A percentile compares a stretch with the other conserved stretches of the same genome.
Conservation (phyloP, 2,113 vertebrate genomes). For the Hyperopisus bebe region DNA sequence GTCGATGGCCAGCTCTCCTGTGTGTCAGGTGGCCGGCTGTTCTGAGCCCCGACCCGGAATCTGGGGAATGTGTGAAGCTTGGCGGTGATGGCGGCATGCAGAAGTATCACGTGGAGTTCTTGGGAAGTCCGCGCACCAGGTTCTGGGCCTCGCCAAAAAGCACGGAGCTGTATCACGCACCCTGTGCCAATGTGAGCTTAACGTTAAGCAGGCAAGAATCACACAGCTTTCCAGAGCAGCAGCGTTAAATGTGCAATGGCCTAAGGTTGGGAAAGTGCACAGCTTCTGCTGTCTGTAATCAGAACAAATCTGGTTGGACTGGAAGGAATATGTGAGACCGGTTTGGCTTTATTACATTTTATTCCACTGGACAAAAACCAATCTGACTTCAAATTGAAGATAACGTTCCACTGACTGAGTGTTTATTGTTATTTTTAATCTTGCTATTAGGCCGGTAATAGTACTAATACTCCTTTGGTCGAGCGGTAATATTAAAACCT, state of each 20-base stretch:
- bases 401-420: not conserved
- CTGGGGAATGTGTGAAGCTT: constrained; percentile 42
- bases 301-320: not conserved
- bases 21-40: constrained; percentile 57
- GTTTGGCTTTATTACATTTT: not conserved
- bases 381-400: not conserved
- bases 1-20: not conserved
- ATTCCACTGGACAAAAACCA: not conserved
- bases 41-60: constrained; percentile 52
- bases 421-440: not conserved
- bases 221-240: not conserved
- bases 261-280: not conserved
- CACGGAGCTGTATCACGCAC: constrained; percentile 38
- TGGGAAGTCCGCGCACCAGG: constrained; percentile 56
- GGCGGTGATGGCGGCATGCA: constrained; percentile 49
- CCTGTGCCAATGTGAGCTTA: constrained; percentile 41
- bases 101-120: constrained; percentile 57
- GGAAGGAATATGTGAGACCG: not conserved
- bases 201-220: not conserved
- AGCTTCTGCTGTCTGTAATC: not conserved
- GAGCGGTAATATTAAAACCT: not conserved
- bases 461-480: not conserved
- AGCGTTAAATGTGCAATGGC: not conserved
- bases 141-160: constrained; percentile 45
- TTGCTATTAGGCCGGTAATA: not conserved